Base-by-base conservation (phyloP, 2,113 vertebrate species). In the Brachionichthys hirsutus region DNA sequence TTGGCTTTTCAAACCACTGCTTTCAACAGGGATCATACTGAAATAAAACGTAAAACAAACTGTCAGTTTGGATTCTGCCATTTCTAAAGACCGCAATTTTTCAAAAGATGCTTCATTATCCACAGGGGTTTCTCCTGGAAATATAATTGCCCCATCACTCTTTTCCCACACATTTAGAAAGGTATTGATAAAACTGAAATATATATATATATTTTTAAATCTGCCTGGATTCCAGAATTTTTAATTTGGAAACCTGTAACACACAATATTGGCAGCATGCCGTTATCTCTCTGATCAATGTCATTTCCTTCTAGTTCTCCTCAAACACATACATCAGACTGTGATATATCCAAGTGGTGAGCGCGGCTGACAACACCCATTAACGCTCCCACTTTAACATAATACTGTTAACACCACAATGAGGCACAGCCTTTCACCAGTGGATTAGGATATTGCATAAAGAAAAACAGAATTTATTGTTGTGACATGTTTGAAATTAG, bases 1-100 rank as follows among this genome's bases (percentile, higher is more conserved):
- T 38, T 87, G 77, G 73, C 62, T 67, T 70, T 75, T 71, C 48
- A 17, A 16, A 62, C 61, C 46, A 42, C 62, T 70, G 61, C 48
- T 58, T 19, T 58, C 13, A 76, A 71, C 41, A 68, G 69, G 24
- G 40, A 60, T 55, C 19, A 19, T 22, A 57, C 45, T 47, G 54
- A 30, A 43, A 65, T 49, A 46, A 70, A 57, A 42, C 66, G 5
- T 30, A 36, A 76, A 47, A 65, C 45, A 20, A 64, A 53, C 18
- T 19, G 60, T 56, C 47, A 53, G 19, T 49, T 15, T 55, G 19
- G 20, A 17, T 50, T 42, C 36, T 61, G 53, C 16, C 12, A 50
- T 69, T 56, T 63, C 55, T 53, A 74, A 45, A 79, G 55, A 62
- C 22, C 15, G 41, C 40, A 41, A 52, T 60, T 61, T 43, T 45